These are phyloP conservation scores for Plebejus argus DNA, from an alignment of 2,888 invertebrate genomes.

Conservation along the genomic window DNA sequence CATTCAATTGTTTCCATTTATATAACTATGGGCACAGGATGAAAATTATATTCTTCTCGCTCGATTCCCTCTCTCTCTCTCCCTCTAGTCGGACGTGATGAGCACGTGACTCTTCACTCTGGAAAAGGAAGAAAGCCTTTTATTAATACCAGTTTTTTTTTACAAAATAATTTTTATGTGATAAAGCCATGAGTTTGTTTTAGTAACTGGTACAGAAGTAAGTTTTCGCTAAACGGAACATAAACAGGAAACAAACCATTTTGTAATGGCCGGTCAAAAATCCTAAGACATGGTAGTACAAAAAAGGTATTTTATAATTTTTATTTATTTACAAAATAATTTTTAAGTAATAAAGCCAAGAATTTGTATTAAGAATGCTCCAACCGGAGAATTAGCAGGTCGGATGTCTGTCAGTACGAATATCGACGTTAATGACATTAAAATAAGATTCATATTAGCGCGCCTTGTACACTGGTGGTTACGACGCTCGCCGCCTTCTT, in stretches of 20 bases:
- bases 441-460: too few species aligned
- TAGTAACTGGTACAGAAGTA: too few species aligned
- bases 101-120: constrained; percentile 36
- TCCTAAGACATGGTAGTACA: too few species aligned
- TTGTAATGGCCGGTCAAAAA: neutral
- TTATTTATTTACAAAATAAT: too few species aligned
- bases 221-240: neutral
- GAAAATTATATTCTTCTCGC: constrained; percentile 36
- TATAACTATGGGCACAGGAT: constrained; percentile 36
- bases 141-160: neutral
- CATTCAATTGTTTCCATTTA: constrained; percentile 47
- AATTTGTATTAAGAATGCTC: too few species aligned
- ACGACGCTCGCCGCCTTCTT: too few species aligned
- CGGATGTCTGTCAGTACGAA: too few species aligned
- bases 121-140: constrained; percentile 28
- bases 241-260: neutral
- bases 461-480: too few species aligned
- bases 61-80: constrained; percentile 38
- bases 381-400: too few species aligned
- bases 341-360: too few species aligned
- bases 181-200: neutral
- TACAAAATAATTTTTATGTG: neutral
- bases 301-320: too few species aligned
- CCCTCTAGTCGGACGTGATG: constrained; percentile 38
- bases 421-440: too few species aligned